These are phyloP conservation scores for Meloe dianella DNA, from an alignment of 2,888 invertebrate genomes.

Conservation along the genomic window DNA sequence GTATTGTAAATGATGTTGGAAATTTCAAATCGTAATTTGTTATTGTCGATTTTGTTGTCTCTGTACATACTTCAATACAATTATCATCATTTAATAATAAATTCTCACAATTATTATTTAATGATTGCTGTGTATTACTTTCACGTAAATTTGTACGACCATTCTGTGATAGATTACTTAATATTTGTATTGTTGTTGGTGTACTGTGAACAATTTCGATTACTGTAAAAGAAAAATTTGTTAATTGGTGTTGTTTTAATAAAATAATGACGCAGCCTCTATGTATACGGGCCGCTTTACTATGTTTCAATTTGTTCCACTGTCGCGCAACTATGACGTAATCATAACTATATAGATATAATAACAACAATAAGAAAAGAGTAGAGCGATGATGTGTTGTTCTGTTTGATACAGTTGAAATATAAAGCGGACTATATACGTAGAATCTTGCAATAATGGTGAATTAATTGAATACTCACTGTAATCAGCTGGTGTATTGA, in stretches of 20 bases:
- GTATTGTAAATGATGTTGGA: conserved; percentile 64
- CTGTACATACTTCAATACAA: conserved; percentile 25
- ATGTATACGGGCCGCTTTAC: too few relatives aligned
- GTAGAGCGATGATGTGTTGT: too few relatives aligned
- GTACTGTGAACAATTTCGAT: conserved; percentile 55
- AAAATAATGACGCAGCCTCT: too few relatives aligned
- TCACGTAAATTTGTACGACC: conserved; percentile 52
- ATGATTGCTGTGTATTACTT: conserved; percentile 26
- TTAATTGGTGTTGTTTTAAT: too few relatives aligned
- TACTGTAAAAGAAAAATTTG: conserved; percentile 50
- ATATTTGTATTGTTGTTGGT: neutral
- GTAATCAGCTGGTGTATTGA: conserved; percentile 82
- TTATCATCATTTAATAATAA: conserved; percentile 6
- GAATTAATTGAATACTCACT: too few relatives aligned
- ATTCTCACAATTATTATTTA: conserved; percentile 10
- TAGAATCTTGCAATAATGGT: too few relatives aligned
- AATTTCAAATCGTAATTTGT: conserved; percentile 52
- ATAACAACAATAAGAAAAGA: too few relatives aligned
- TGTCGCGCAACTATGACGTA: too few relatives aligned
- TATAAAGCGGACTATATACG: neutral
- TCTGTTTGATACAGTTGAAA: too few relatives aligned
- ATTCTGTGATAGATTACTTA: conserved; percentile 46
- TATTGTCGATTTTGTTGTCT: conserved; percentile 22
- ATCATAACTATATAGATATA: too few relatives aligned
- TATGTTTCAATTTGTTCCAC: too few relatives aligned